Percentiles rank a stretch among this genome's conserved stretches.
These are phyloP conservation scores for Sitophilus oryzae DNA, from an alignment of 1,140 invertebrate genomes.

Conservation along the genomic window DNA sequence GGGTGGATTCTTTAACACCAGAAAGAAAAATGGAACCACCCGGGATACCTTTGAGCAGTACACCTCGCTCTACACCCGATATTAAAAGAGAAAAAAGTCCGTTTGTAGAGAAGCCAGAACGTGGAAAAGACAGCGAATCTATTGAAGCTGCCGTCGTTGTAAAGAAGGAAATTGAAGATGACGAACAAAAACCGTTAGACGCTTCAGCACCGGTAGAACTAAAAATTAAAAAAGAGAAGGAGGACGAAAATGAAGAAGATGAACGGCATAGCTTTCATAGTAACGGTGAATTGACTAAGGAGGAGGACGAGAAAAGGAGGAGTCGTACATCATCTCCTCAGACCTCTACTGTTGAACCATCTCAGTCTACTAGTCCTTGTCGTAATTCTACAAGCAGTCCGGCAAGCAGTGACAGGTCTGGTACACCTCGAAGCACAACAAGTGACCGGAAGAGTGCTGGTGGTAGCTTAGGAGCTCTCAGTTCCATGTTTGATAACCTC, in stretches of 20 bases:
- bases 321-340: constrained; percentile 52
- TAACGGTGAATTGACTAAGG: constrained; percentile 43
- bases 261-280: constrained; percentile 48
- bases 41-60: constrained; percentile 54
- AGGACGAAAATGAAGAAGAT: constrained; percentile 52
- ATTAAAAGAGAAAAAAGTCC: constrained; percentile 51
- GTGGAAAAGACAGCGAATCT: constrained; percentile 39
- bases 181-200: constrained; percentile 22
- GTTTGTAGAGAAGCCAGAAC: constrained; percentile 42
- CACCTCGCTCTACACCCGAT: constrained; percentile 70
- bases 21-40: constrained; percentile 64
- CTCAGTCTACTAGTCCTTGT: constrained; percentile 50
- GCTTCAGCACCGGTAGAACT: constrained; percentile 17
- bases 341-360: constrained; percentile 41
- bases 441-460: constrained; percentile 47
- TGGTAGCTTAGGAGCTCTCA: constrained; percentile 72
- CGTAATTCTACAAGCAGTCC: constrained; percentile 61
- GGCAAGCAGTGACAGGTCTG: constrained; percentile 65
- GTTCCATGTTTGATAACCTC: constrained; percentile 84
- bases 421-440: constrained; percentile 61
- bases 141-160: constrained; percentile 45
- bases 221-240: constrained; percentile 51
- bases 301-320: constrained; percentile 33
- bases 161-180: constrained; percentile 41
- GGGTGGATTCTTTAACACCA: constrained; percentile 69